Percentiles rank a stretch among this genome's conserved stretches.
Evolutionary conservation across 2,888 invertebrate species (phyloP).

Genomic region (Metellina segmentata): DNA sequence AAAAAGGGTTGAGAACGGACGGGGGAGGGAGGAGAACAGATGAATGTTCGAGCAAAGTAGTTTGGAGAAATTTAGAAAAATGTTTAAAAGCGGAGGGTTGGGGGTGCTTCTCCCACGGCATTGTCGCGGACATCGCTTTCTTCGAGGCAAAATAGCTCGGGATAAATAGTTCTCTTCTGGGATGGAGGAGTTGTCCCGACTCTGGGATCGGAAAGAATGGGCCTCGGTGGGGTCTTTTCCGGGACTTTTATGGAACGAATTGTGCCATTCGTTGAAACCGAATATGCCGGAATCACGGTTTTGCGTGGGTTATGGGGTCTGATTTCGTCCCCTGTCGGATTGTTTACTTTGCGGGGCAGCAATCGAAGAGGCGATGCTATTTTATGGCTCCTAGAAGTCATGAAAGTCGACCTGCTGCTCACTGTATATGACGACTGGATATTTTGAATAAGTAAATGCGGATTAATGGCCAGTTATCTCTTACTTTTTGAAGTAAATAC

Average conservation of each 20-base stretch:
- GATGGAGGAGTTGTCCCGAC: neutral
- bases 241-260: constrained; percentile 42
- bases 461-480: no score
- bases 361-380: no score
- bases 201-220: constrained; percentile 19
- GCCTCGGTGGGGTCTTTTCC: constrained; percentile 42
- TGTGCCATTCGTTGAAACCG: neutral
- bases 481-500: no score
- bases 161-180: constrained; percentile 45
- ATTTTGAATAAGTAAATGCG: no score
- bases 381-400: no score
- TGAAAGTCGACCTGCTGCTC: no score
- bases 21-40: neutral
- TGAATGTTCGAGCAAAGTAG: constrained; percentile 44
- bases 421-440: no score
- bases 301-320: no score
- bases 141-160: constrained; percentile 27
- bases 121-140: constrained; percentile 10
- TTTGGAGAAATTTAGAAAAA: constrained; percentile 68
- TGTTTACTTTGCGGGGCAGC: no score
- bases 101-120: constrained; percentile 24
- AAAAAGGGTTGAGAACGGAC: neutral
- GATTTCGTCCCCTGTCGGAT: no score
- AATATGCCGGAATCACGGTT: no score
- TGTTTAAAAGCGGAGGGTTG: constrained; percentile 46